Conservation (phyloP, 1,140 invertebrate species). For the Branchinecta lindahli region DNA sequence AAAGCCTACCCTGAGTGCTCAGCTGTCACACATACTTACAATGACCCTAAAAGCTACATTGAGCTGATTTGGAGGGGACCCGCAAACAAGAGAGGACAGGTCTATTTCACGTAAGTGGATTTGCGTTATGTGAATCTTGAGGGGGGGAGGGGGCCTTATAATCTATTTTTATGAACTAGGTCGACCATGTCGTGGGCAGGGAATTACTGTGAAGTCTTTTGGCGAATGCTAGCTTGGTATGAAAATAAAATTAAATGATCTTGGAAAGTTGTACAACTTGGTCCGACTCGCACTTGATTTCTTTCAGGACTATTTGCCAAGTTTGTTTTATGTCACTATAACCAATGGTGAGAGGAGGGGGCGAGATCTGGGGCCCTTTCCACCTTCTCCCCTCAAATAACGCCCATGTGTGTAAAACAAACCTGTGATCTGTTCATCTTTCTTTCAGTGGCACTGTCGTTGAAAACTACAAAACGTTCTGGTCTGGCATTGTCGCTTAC, state of each 20-base stretch:
- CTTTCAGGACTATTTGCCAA: too few species aligned
- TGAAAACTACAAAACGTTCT: conserved; percentile 51
- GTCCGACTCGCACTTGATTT: too few species aligned
- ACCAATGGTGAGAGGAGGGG: too few species aligned
- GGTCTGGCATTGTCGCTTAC: conserved; percentile 43
- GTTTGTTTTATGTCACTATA: too few species aligned
- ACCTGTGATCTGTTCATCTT: conserved; percentile 22
- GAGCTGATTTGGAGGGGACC: conserved; percentile 57
- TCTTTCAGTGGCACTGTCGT: conserved; percentile 49
- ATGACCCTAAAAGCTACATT: conserved; percentile 51
- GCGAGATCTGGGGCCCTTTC: too few species aligned
- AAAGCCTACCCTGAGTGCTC: conserved; percentile 56
- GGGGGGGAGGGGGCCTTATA: not conserved
- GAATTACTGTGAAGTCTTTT: too few species aligned
- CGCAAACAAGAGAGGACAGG: conserved; percentile 40
- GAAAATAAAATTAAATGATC: too few species aligned
- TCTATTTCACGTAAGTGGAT: conserved; percentile 57
- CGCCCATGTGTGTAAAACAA: too few species aligned
- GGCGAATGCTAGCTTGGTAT: too few species aligned
- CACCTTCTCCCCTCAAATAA: too few species aligned
- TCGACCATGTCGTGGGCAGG: not conserved
- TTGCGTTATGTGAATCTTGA: not conserved
- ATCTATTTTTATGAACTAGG: conserved; percentile 10
- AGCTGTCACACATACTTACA: conserved; percentile 59
- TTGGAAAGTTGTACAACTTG: too few species aligned